Evolutionary conservation across 2,888 invertebrate species (phyloP), one percentile per base, ranked within the genome.

Genomic region (Apotomis turbidana): DNA sequence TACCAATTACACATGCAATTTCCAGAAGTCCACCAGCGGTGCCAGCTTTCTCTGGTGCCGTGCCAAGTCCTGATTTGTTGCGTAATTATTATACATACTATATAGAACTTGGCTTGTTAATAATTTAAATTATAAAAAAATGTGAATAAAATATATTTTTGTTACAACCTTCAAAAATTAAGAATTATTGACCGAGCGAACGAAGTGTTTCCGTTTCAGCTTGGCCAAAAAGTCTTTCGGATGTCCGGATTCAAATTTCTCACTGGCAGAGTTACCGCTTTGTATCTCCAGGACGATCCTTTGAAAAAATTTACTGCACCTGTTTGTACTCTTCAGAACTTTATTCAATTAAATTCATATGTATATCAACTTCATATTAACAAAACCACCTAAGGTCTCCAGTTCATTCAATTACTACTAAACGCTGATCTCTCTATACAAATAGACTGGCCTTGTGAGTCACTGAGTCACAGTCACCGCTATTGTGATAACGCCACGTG

Each of bases 51-150:
- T 12, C 49, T 71, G 67, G 67, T 67, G 9, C 4, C 0, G 15
- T 49, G 71, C 71, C 71, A 71, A 61, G 49, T 9, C 38, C 67
- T 71, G 71, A 67, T 67, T 71, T 71, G 67, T 71, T 49, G 67
- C 15, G 54, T 70, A 70, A 58, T 70, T 70, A 70, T 60, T 71
- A 41, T 38, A 55, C 49, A 38, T 36, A 8, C 55, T 41, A 49
- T 71, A 61, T 61, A 71, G 55, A 67, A 66, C 54, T 66, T 71
- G 60, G 66, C 41, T 61, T 60, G 49, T 49, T 46, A 38, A 15
- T 66, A 15, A 67, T 72, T 68, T 57, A 72, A 68, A 68, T 58
- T 27, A 27, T 27, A 15, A 15, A 15, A 15, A 15, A 15, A 15
- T 15, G 15, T 15, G 15, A 15, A 27, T 27, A 27, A 27, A 2